A percentile compares a stretch with the other conserved stretches of the same genome.
These are phyloP conservation scores for Sitta carolinensis DNA, from an alignment of 2,797 vertebrate species.

Conservation along the genomic window DNA sequence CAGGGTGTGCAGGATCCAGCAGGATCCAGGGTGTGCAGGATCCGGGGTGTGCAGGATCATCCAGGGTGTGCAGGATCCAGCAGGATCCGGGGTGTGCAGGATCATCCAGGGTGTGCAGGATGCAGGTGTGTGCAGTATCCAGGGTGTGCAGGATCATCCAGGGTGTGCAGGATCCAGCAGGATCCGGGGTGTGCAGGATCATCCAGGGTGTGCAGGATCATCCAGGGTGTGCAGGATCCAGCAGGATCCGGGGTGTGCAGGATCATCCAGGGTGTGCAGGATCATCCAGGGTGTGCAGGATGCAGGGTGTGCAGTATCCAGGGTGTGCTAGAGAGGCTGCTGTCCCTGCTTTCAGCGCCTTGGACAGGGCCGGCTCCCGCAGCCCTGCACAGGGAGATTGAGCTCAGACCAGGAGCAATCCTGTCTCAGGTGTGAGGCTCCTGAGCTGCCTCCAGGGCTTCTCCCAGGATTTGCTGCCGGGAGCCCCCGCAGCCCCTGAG, in stretches of 20 bases:
- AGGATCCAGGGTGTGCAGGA: neutral
- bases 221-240: neutral
- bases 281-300: too few species aligned
- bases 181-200: too few species aligned
- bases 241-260: neutral
- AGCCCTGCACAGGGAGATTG: neutral
- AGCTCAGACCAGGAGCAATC: neutral
- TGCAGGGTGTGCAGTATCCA: neutral
- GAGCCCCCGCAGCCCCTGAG: neutral
- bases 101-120: too few species aligned
- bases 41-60: too few species aligned
- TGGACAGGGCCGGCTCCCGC: neutral
- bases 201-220: too few species aligned
- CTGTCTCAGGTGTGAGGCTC: neutral
- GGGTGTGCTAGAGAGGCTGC: neutral
- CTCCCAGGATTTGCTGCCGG: neutral
- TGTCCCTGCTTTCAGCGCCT: neutral
- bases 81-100: too few species aligned
- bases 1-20: too few species aligned
- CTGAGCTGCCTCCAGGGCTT: neutral
- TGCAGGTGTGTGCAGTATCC: neutral
- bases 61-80: too few species aligned
- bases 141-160: too few species aligned
- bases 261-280: too few species aligned
- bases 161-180: too few species aligned